Conservation (phyloP, 2,113 vertebrate species). For the Megatriorchis doriae region DNA sequence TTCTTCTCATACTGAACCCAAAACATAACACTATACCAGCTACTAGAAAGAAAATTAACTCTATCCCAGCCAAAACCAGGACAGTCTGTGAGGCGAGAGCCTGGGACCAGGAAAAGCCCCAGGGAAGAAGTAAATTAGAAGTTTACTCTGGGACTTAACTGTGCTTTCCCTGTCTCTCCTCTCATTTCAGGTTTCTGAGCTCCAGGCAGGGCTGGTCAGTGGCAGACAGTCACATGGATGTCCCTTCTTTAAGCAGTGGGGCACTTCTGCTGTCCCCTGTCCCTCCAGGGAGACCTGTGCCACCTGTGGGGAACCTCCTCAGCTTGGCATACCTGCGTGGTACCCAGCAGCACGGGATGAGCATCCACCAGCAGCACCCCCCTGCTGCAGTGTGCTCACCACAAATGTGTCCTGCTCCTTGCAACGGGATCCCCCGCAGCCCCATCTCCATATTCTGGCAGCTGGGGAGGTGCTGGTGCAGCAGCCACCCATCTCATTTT, state of each 20-base stretch:
- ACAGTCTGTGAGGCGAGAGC: background rate
- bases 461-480: background rate
- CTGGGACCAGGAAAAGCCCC: background rate
- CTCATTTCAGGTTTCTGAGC: background rate
- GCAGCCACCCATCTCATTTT: background rate
- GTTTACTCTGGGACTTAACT: background rate
- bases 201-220: background rate
- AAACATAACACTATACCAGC: too few species aligned
- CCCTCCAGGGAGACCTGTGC: background rate
- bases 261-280: background rate
- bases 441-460: background rate
- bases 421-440: background rate
- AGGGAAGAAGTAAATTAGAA: background rate
- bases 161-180: background rate
- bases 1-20: too few species aligned
- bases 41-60: too few species aligned
- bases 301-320: accelerated
- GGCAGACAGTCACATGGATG: background rate
- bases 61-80: too few species aligned
- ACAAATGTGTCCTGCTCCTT: background rate
- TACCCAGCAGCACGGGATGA: accelerated
- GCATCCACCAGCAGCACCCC: background rate
- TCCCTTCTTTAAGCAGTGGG: background rate
- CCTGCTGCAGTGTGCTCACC: background rate
- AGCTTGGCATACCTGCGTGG: background rate